Conservation (phyloP, 2,888 invertebrate genomes). For the Hypselothyrea guttata region DNA sequence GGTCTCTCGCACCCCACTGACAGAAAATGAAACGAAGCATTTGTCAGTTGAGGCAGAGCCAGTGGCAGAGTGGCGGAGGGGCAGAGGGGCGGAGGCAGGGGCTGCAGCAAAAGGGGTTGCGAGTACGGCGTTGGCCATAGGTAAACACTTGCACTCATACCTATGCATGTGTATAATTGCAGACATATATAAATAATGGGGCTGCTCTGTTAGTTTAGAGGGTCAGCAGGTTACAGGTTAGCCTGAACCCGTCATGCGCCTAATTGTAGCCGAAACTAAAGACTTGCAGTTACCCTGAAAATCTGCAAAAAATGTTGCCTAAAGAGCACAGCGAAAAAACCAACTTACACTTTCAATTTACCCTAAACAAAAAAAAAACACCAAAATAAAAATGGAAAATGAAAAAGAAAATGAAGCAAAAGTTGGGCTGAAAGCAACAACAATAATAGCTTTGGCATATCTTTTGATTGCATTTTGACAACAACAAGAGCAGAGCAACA, state of each 20-base stretch:
- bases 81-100: too few species aligned
- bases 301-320: slow-evolving; percentile 27
- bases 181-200: background rate
- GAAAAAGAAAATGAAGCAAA: slow-evolving; percentile 68
- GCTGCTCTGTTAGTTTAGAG: slow-evolving; percentile 59
- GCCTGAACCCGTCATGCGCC: slow-evolving; percentile 27
- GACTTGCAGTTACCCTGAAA: background rate
- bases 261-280: slow-evolving; percentile 59
- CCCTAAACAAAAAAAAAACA: slow-evolving; percentile 2
- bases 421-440: too few species aligned
- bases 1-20: slow-evolving; percentile 60
- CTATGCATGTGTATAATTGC: slow-evolving; percentile 3
- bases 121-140: slow-evolving; percentile 18
- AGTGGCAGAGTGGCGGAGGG: too few species aligned
- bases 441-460: slow-evolving; percentile 43
- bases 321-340: slow-evolving; percentile 23
- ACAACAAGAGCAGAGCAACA: slow-evolving; percentile 47
- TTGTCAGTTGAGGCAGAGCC: slow-evolving; percentile 52
- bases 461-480: slow-evolving; percentile 74
- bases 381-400: slow-evolving; percentile 50
- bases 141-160: slow-evolving; percentile 16
- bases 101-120: slow-evolving; percentile 52
- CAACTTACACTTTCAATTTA: slow-evolving; percentile 61
- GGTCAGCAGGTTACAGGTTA: slow-evolving; percentile 74
- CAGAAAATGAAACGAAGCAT: slow-evolving; percentile 52